Conservation (phyloP, 1,140 invertebrate genomes). For the Lucilia sericata region DNA sequence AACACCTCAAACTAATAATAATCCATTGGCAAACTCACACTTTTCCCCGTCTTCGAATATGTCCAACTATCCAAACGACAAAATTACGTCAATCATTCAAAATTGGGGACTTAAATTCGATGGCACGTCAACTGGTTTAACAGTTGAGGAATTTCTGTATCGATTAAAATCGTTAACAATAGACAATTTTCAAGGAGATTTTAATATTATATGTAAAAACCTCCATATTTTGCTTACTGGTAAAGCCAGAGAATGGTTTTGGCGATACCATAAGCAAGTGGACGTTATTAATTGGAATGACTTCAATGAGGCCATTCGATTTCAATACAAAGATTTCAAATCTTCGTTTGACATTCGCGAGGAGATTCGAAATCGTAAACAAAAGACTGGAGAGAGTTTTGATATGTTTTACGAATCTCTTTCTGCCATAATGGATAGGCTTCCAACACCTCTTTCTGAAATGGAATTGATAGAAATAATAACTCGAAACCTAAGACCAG, state of each 20-base stretch:
- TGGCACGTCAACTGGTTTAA: constrained; percentile 3
- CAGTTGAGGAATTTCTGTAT: constrained; percentile 9
- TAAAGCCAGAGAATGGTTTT: constrained; percentile 22
- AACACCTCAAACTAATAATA: too few species aligned
- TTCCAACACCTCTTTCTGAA: not conserved
- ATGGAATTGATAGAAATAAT: constrained; percentile 16
- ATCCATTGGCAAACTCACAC: too few species aligned
- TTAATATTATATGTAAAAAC: constrained; percentile 3
- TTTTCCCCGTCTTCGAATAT: not conserved
- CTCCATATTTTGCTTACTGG: not conserved
- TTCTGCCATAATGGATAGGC: not conserved
- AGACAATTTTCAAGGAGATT: constrained; percentile 14
- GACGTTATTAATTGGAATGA: not conserved
- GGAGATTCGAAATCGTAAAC: not conserved
- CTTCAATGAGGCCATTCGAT: not conserved
- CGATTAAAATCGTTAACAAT: not conserved
- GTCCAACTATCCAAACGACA: not conserved
- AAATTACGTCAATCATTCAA: constrained; percentile 7
- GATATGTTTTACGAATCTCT: not conserved
- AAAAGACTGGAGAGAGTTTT: constrained; percentile 9
- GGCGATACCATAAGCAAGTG: not conserved
- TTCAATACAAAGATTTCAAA: constrained; percentile 12
- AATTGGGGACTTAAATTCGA: not conserved
- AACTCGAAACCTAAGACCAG: too few species aligned
- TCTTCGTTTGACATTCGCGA: constrained; percentile 7